These are phyloP conservation scores for Pelobates cultripes DNA, from an alignment of 2,797 vertebrate genomes.

Conservation along the genomic window DNA sequence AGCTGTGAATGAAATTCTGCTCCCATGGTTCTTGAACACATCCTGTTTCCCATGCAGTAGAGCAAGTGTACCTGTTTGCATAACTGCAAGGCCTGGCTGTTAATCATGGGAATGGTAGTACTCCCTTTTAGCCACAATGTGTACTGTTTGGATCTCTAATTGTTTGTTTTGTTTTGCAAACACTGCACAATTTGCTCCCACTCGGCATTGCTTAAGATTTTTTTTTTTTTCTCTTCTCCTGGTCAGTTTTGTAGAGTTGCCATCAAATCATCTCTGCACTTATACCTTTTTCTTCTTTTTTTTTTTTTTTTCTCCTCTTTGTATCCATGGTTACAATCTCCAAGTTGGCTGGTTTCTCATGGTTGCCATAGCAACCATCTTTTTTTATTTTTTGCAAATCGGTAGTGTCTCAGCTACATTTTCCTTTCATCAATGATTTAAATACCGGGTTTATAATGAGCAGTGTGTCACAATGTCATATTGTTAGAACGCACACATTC, in stretches of 20 bases:
- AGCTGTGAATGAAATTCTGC: too few relatives aligned
- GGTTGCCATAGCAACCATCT: slow-evolving; percentile 81
- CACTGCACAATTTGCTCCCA: too few relatives aligned
- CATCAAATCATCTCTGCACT: slow-evolving; percentile 72
- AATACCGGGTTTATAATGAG: slow-evolving; percentile 68
- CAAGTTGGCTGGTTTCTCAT: slow-evolving; percentile 77
- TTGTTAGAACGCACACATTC: slow-evolving; percentile 45
- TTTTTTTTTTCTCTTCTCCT: not conserved
- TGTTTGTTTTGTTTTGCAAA: too few relatives aligned
- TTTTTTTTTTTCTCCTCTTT: slow-evolving; percentile 53
- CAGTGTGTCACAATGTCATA: slow-evolving; percentile 61
- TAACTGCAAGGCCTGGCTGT: too few relatives aligned
- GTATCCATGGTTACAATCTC: slow-evolving; percentile 76
- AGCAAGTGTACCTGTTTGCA: too few relatives aligned
- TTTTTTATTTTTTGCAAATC: slow-evolving; percentile 62
- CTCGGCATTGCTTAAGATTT: not conserved
- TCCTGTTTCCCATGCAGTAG: too few relatives aligned
- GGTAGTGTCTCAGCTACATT: slow-evolving; percentile 74
- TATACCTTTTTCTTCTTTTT: slow-evolving; percentile 61
- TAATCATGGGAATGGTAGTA: too few relatives aligned
- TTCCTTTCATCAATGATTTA: slow-evolving; percentile 77
- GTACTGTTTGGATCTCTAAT: too few relatives aligned
- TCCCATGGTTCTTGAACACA: too few relatives aligned
- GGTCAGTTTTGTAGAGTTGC: slow-evolving; percentile 64
- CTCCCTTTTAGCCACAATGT: too few relatives aligned